These are phyloP conservation scores for Nymphalis polychloros DNA, from an alignment of 2,888 invertebrate species.

Conservation along the genomic window DNA sequence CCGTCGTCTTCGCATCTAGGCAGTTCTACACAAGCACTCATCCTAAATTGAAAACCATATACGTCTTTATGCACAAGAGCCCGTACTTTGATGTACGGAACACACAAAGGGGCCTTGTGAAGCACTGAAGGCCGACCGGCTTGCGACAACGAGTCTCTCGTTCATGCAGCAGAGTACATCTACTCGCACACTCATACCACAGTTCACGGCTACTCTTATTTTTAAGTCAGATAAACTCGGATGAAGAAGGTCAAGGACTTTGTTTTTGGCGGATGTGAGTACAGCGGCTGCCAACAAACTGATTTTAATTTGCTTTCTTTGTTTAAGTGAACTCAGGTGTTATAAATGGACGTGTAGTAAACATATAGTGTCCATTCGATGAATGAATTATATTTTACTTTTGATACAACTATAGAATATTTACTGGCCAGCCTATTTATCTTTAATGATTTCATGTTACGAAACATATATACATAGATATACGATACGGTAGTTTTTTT, in stretches of 20 bases:
- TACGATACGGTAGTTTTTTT: constrained; percentile 57
- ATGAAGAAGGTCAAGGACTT: constrained; percentile 74
- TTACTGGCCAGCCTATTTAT: neutral
- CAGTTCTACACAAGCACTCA: constrained; percentile 30
- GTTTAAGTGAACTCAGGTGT: constrained; percentile 44
- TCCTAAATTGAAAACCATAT: constrained; percentile 47
- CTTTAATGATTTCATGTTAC: constrained; percentile 34
- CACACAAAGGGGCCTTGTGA: constrained; percentile 78
- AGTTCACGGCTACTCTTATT: constrained; percentile 78
- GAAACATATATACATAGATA: constrained; percentile 42
- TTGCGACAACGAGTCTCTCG: constrained; percentile 62
- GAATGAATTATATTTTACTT: constrained; percentile 12
- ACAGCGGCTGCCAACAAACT: constrained; percentile 63
- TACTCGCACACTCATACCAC: constrained; percentile 61
- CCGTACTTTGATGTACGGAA: constrained; percentile 40
- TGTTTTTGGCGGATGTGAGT: constrained; percentile 72
- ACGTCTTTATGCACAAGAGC: constrained; percentile 34
- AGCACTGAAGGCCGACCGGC: constrained; percentile 74
- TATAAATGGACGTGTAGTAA: constrained; percentile 56
- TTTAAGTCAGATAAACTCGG: constrained; percentile 69
- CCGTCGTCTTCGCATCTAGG: constrained; percentile 6
- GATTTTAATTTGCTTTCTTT: constrained; percentile 45
- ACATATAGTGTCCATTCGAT: constrained; percentile 44
- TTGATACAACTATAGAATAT: neutral
- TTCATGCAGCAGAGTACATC: constrained; percentile 59